Evolutionary conservation across 2,797 vertebrate species (phyloP).

Genomic region (Lemur catta): DNA sequence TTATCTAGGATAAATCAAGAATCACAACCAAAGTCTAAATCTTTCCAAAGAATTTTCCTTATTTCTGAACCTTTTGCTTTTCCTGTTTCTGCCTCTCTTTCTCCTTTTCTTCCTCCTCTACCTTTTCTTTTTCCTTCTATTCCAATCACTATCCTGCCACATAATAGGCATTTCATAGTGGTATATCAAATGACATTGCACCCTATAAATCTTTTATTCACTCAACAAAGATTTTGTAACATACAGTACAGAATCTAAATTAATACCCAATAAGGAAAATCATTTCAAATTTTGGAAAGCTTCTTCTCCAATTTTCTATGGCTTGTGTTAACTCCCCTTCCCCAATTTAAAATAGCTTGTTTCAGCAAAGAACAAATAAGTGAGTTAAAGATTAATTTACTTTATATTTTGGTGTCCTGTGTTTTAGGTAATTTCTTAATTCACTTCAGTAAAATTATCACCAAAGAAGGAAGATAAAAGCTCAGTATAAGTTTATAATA

Average conservation of each 20-base stretch:
- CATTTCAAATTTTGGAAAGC: not conserved
- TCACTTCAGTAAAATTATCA: not conserved
- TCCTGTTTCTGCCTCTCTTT: not conserved
- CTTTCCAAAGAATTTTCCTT: not conserved
- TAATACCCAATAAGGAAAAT: not conserved
- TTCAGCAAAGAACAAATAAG: not conserved
- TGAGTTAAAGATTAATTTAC: not conserved
- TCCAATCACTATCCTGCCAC: not conserved
- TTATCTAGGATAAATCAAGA: not conserved
- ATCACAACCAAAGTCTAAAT: not conserved
- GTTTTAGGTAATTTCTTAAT: not conserved
- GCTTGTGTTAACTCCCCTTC: not conserved
- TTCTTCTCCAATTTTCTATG: not conserved
- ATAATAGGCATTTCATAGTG: not conserved
- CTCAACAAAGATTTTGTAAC: not conserved
- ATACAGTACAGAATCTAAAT: not conserved
- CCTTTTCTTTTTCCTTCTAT: not conserved
- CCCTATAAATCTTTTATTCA: not conserved
- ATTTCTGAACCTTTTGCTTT: not conserved
- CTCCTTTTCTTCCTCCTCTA: not conserved
- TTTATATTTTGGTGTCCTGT: not conserved
- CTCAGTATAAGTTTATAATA: not conserved
- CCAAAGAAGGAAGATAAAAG: not conserved
- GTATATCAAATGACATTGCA: accelerated
- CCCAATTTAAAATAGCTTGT: not conserved